Base-by-base conservation (phyloP, 1,140 invertebrate genomes). In the Cotesia chilonis region DNA sequence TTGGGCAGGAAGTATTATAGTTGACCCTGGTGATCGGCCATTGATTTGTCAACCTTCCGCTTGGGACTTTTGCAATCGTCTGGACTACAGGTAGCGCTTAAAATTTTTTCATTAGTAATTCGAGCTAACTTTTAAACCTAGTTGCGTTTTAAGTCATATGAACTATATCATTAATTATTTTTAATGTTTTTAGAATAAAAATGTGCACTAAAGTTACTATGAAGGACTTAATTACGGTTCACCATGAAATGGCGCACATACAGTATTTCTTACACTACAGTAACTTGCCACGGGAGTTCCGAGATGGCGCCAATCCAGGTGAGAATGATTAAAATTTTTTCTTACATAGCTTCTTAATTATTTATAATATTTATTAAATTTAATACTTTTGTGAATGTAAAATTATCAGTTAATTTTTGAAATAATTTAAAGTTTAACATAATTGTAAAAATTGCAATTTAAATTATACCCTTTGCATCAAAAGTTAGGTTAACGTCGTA, bases 161-260 rank as follows among this genome's bases (percentile, higher is more conserved):
- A 28, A 28, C 3, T 28, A 28, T 28, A 63, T 9, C 35, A 52
- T 9, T 7, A 20, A 60, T 37, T 28, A 28, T 35, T 4, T 70
- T 14, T 55, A 61, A 60, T 38, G 70, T 66, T 90, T 90, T 74
- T 86, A 96, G 97, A 73, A 96, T 99, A 65, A 99, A 98, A 88
- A 95, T 97, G 93, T 99, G 97, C 82, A 95, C 96, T 0, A 92
- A 94, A 71, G 90, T 97, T 2, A 95, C 91, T 68, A 94, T 95
- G 90, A 93, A 94, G 70, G 94, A 97, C 84, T 87, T 98, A 52
- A 91, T 97, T 66, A 97, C 95, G 0, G 93, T 93, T 36, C 96
- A 98, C 81, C 97, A 98, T 80, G 96, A 98, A 87, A 92, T 96
- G 94, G 94, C 94, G 3, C 95, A 97, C 80, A 93, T 97, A 70